These are phyloP conservation scores for Pilophorus perplexus DNA, from an alignment of 2,888 invertebrate species.

Conservation along the genomic window DNA sequence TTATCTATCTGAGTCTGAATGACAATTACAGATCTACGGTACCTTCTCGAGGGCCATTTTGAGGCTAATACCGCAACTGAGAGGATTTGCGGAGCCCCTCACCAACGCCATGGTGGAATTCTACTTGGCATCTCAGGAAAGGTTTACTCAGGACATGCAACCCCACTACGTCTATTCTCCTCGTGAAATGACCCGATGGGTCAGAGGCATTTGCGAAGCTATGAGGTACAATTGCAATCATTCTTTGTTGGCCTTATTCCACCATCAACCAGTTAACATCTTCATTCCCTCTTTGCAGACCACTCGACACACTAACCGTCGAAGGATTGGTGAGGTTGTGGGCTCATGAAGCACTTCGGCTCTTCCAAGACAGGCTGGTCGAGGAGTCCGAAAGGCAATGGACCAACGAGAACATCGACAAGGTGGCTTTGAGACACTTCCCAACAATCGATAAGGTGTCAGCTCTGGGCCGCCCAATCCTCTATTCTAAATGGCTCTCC, in stretches of 20 bases:
- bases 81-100: constrained; percentile 91
- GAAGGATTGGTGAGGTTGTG: constrained; percentile 97
- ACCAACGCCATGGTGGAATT: constrained; percentile 99
- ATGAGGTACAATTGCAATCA: constrained; percentile 71
- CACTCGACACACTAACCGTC: constrained; percentile 83
- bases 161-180: constrained; percentile 99
- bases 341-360: constrained; percentile 97
- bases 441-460: constrained; percentile 80
- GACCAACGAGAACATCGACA: constrained; percentile 98
- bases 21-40: constrained; percentile 72
- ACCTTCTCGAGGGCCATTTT: constrained; percentile 99
- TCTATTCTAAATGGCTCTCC: constrained; percentile 98
- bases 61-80: constrained; percentile 83
- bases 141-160: constrained; percentile 99
- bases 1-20: not conserved
- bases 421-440: constrained; percentile 91
- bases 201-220: constrained; percentile 98
- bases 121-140: constrained; percentile 93
- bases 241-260: too few species aligned
- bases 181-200: constrained; percentile 98
- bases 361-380: constrained; percentile 89
- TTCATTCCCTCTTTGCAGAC: too few species aligned
- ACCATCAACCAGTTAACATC: too few species aligned
- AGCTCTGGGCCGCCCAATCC: constrained; percentile 87
- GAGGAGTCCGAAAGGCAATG: constrained; percentile 91